Evolutionary conservation across 2,888 invertebrate species (phyloP), one percentile per base, ranked within the genome.

Genomic region (Oxycera nigricornis): DNA sequence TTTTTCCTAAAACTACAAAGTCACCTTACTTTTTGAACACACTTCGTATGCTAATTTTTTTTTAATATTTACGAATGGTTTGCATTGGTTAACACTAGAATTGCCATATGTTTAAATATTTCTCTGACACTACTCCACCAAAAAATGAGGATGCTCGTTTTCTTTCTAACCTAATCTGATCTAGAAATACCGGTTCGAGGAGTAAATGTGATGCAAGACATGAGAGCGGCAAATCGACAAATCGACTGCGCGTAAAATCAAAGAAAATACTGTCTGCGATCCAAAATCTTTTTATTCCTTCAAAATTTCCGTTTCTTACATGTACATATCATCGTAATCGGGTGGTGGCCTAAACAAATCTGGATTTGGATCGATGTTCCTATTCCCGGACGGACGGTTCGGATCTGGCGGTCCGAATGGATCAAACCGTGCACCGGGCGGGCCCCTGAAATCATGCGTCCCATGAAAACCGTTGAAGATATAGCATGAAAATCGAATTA

Each of bases 391-490:
- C 14, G 50, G 50, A 76, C 86, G 80, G 6, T 86, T 87, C 2
- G 85, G 87, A 39, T 84, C 88, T 4, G 88, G 88, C 0, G 94
- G 94, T 0, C 92, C 91, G 82, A 94, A 92, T 0, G 95, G 96
- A 86, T 96, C 95, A 83, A 94, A 96, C 73, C 95, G 88, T 2
- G 94, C 93, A 14, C 94, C 93, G 0, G 94, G 94, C 1, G 76
- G 76, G 41, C 67, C 52, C 46, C 28, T 61, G 11, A 14, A 59
- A 72, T 68, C n/a, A 31, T 2, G 11, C 50, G 84, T 72, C 14
- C 83, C 84, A 4, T 77, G 14, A 31, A 50, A 52, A 52, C 22
- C 4, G 9, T 52, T 31, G 14, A 35, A 20, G 39, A 57, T 35
- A 57, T 39, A 41, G 20, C 6, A 22, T 11, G 35, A 22, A 2